Evolutionary conservation across 2,888 invertebrate species (phyloP), one percentile per base, ranked within the genome.

Genomic region (Belgica antarctica): DNA sequence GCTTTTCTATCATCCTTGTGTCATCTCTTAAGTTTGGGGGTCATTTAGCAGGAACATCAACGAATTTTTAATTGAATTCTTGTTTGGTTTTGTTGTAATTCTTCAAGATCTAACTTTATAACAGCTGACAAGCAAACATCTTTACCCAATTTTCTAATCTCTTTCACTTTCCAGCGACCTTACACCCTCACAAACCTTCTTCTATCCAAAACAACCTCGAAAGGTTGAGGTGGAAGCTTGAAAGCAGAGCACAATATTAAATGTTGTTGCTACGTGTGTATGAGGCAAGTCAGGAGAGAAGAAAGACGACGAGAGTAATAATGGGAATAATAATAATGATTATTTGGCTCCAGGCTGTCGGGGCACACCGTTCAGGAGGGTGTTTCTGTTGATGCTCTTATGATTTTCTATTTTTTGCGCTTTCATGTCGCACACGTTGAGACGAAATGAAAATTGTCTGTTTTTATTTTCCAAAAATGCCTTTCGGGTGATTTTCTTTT

Each of bases 291-390:
- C 15, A n/a, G n/a, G n/a, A 61, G 61, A 63, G 36, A 36, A 24
- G 24, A 63, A 34, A 22, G 19, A 10, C 17, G 52, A 12, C 4
- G 52, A 22, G 22, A 62, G 47, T 46, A 65, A 47, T 65, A 65
- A 65, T 65, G 47, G 47, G 28, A 47, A 65, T 46, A 65, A 65
- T 63, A 63, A 34, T 41, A 65, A 65, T 65, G 65, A 65, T 65
- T 65, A 65, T 65, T 65, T 17, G 68, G 68, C 68, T 68, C 68
- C 68, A 68, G 68, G 68, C 68, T 46, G 68, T 57, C 68, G 68
- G 68, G 34, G 36, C 34, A 65, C 65, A 65, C 65, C 65, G 65
- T 34, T 62, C 34, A 10, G 47, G 24, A 63, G 65, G 65, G 65
- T 65, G 65, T 65, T 27, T 65, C 17, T 65, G 59, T 59, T 59